phyloP scores from a whole-genome alignment of 2,113 vertebrate species.

The Columbina picui region DNA sequence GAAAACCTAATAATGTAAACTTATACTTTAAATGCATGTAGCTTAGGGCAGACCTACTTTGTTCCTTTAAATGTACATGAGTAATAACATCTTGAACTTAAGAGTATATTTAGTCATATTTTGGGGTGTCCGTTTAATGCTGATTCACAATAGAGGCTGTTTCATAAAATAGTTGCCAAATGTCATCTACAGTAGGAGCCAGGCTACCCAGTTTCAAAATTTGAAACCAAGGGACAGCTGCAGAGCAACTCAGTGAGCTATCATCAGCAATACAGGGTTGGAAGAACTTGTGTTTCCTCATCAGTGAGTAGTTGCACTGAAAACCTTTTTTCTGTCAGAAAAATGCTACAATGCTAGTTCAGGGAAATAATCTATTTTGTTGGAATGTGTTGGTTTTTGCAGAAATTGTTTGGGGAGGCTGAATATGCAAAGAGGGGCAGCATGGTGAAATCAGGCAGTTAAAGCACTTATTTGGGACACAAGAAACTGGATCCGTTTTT shows the following conservation, averaged over 20 bases:
- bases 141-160: background rate
- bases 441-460: background rate
- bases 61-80: background rate
- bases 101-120: background rate
- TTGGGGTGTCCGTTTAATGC: background rate
- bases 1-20: background rate
- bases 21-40: background rate
- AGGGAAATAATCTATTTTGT: background rate
- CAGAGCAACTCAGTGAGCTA: too few relatives aligned
- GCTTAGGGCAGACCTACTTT: background rate
- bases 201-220: fast-evolving
- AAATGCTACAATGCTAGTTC: background rate
- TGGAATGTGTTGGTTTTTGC: fast-evolving
- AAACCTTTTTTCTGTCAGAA: background rate
- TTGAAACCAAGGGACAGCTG: background rate
- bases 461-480: background rate
- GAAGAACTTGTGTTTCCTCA: background rate
- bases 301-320: background rate
- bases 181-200: background rate
- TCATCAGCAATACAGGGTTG: background rate
- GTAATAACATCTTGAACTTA: background rate
- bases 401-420: background rate
- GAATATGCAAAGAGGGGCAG: fast-evolving
- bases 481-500: background rate
- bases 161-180: background rate